Evolutionary conservation across 37 sponge, comb jelly and placozoan genomes (phyloP).

Genomic region (Mnemiopsis leidyi): DNA sequence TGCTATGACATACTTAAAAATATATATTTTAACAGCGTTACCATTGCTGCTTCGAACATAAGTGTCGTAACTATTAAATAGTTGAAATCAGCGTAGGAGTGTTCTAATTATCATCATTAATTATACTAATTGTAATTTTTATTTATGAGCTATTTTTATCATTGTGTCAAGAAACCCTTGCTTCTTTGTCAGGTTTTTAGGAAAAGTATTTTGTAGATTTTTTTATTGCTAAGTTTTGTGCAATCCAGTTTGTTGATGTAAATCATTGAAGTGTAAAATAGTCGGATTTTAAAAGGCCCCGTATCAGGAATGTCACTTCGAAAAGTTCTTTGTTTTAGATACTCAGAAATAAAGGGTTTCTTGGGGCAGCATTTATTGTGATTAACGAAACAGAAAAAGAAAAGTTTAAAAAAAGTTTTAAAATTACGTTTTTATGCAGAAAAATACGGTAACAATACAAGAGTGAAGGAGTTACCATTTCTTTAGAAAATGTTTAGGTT

Average conservation of each 20-base stretch:
- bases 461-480: background rate
- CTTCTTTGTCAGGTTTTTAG: background rate
- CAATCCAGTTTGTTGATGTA: no score
- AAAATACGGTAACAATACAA: background rate
- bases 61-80: background rate
- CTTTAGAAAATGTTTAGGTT: no score
- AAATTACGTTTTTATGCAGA: slow-evolving; percentile 28
- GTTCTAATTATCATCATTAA: background rate
- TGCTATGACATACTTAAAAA: no score
- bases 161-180: background rate
- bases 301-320: no score
- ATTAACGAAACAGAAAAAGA: slow-evolving; percentile 21
- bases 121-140: background rate
- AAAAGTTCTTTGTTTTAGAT: no score
- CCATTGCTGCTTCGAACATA: background rate
- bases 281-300: no score
- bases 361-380: background rate
- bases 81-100: background rate
- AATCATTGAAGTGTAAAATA: no score
- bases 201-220: background rate
- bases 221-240: background rate
- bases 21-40: background rate
- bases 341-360: background rate
- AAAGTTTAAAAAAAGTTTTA: slow-evolving; percentile 2
- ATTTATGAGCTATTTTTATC: background rate